Conservation (phyloP, 2,113 vertebrate genomes). For the Reinhardtius hippoglossoides region DNA sequence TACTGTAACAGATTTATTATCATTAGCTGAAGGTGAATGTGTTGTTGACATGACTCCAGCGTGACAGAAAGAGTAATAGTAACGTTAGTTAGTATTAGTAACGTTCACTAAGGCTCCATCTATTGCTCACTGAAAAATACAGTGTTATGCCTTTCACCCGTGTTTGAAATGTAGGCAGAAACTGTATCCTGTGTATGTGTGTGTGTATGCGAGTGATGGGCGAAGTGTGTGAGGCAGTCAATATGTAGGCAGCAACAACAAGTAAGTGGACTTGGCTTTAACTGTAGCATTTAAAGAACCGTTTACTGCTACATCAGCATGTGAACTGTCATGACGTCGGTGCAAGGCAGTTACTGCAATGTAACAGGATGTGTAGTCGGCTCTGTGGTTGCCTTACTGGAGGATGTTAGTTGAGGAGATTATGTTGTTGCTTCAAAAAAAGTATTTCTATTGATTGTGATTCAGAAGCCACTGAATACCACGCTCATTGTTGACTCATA, state of each 20-base stretch:
- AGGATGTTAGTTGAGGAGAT: neutral
- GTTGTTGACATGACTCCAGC: too few species aligned
- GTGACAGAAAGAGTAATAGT: too few species aligned
- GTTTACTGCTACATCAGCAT: neutral
- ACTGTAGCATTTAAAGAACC: neutral
- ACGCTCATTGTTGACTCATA: neutral
- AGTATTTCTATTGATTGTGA: neutral
- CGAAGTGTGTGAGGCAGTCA: neutral
- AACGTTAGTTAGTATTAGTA: too few species aligned
- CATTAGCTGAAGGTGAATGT: neutral
- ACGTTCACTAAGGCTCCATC: too few species aligned
- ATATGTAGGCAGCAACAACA: neutral
- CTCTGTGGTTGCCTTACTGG: neutral
- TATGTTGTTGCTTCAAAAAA: neutral
- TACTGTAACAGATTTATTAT: slow-evolving; percentile 19
- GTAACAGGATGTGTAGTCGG: neutral
- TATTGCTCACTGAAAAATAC: neutral
- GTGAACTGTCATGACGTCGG: neutral
- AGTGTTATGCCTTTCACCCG: neutral
- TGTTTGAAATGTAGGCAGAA: neutral
- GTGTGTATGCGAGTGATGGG: neutral
- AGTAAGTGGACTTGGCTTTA: neutral
- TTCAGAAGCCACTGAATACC: neutral
- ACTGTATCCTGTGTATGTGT: neutral
- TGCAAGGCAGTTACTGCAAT: neutral